Percentiles rank a stretch among this genome's conserved stretches.
Evolutionary conservation across 2,113 vertebrate genomes (phyloP).

Genomic region (Willisornis vidua): DNA sequence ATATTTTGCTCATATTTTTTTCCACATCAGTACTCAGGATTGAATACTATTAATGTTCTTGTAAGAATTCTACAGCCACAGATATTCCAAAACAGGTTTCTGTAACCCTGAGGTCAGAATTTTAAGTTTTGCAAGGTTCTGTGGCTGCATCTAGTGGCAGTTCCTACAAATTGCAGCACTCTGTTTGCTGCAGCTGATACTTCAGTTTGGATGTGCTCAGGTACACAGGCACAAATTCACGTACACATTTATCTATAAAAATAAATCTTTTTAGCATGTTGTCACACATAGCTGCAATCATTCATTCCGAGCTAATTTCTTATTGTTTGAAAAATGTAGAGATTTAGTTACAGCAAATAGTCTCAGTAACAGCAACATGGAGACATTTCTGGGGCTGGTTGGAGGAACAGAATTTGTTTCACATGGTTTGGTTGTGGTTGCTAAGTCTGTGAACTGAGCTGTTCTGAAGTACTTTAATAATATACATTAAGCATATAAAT

Average conservation of each 20-base stretch:
- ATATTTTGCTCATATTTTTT: background rate
- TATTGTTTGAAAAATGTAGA: background rate
- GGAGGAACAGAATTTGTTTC: background rate
- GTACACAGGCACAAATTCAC: background rate
- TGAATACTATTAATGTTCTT: background rate
- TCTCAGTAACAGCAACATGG: background rate
- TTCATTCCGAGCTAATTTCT: background rate
- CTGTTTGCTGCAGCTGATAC: background rate
- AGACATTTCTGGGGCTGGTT: background rate
- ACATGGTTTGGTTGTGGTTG: background rate
- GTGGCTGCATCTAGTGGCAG: constrained; percentile 69
- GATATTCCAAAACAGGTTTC: background rate
- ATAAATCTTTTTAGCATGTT: background rate
- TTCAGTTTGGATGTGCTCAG: background rate
- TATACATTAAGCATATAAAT: background rate
- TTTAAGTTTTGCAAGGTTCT: constrained; percentile 26
- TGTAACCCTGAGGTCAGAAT: background rate
- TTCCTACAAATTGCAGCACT: background rate
- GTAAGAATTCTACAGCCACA: background rate
- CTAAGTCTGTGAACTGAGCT: background rate
- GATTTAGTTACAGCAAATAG: background rate
- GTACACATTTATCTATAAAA: background rate
- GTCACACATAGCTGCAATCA: background rate
- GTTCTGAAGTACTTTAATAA: background rate
- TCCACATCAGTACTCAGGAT: background rate